Evolutionary conservation across 2,113 vertebrate species (phyloP).

Genomic region (Chinchilla lanigera): DNA sequence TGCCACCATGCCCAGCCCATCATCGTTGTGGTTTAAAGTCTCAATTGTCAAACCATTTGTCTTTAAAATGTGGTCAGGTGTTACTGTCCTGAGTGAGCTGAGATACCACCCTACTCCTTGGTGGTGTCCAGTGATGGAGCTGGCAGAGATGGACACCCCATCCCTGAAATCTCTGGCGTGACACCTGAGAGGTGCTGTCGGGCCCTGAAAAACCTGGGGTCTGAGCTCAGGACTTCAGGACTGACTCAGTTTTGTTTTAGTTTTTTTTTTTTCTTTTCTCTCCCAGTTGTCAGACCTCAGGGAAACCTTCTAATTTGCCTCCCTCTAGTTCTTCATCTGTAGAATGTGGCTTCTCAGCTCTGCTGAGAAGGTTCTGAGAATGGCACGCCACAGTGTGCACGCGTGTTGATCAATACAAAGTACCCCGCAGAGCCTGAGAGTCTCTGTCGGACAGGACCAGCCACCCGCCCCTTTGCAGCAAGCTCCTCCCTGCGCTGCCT

Average conservation of each 20-base stretch:
- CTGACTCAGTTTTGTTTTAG: background rate
- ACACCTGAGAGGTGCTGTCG: accelerated
- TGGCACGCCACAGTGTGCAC: background rate
- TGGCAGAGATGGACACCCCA: accelerated
- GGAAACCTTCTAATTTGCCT: background rate
- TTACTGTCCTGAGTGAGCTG: no score
- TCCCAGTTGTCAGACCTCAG: background rate
- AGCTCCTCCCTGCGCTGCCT: no score
- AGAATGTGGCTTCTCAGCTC: background rate
- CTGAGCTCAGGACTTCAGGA: background rate
- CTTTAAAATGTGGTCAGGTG: background rate
- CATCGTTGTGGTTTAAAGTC: background rate
- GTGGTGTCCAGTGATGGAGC: background rate
- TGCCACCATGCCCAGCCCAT: background rate
- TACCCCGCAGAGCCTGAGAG: accelerated
- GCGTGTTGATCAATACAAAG: background rate
- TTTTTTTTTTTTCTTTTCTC: background rate
- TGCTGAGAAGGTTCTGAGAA: background rate
- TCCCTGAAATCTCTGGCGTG: accelerated
- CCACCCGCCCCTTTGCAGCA: accelerated
- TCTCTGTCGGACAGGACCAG: accelerated
- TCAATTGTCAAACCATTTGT: background rate
- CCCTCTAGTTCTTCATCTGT: background rate
- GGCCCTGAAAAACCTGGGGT: accelerated
- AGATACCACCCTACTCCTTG: background rate